Evolutionary conservation across 2,113 vertebrate species (phyloP).

Genomic region (Bombycilla garrulus): DNA sequence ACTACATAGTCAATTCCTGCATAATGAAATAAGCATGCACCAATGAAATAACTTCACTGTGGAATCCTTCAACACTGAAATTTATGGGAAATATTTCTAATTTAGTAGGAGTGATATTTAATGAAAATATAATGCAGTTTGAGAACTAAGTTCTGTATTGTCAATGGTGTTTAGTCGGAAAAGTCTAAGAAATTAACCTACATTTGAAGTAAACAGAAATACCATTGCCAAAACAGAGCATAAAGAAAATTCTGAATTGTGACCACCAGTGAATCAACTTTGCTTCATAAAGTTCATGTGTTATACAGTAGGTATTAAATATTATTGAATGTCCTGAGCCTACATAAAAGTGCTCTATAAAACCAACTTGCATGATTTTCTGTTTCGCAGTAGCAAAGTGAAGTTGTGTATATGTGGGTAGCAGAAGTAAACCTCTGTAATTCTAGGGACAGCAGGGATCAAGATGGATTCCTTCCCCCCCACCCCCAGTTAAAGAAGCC

Average conservation of each 20-base stretch:
- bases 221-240: not conserved
- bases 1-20: not conserved
- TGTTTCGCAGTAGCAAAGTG: not conserved
- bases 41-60: not conserved
- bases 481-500: not conserved
- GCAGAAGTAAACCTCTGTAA: not conserved
- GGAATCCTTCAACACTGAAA: not conserved
- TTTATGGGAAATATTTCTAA: not conserved
- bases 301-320: not conserved
- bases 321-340: not conserved
- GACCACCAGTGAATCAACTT: not conserved
- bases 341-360: not conserved
- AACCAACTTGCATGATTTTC: not conserved
- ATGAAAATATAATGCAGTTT: not conserved
- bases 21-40: not conserved
- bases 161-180: not conserved
- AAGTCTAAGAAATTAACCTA: not conserved
- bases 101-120: not conserved
- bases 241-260: constrained; percentile 1
- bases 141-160: not conserved
- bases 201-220: not conserved
- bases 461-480: not conserved
- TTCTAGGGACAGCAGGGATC: not conserved
- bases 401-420: not conserved
- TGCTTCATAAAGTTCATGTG: not conserved